phyloP scores from a whole-genome alignment of 2,797 vertebrate genomes.

The Fistularia tabacaria region DNA sequence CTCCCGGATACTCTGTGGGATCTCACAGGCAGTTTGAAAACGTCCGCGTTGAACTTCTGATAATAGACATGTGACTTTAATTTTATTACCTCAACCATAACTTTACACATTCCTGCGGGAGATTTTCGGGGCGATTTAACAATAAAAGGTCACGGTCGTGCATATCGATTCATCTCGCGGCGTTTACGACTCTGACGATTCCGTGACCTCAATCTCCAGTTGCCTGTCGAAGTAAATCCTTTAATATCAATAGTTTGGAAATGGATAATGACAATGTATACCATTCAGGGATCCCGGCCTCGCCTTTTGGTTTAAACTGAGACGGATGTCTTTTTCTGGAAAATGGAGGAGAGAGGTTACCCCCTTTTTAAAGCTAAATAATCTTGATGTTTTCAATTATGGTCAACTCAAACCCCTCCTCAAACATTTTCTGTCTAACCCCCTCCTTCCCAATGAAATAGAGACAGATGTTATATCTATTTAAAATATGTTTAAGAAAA shows the following conservation, averaged over 20 bases:
- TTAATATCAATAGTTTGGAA: background rate
- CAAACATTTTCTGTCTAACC: constrained; percentile 31
- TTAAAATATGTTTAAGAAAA: no score
- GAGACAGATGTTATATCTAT: no score
- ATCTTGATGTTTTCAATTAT: constrained; percentile 33
- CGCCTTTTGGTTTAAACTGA: background rate
- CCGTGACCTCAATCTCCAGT: background rate
- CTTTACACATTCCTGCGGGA: background rate
- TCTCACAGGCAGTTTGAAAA: background rate
- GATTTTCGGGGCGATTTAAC: background rate
- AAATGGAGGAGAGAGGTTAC: background rate
- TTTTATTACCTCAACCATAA: constrained; percentile 3
- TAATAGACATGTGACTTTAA: constrained; percentile 2
- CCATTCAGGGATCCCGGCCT: background rate
- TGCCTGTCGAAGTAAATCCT: background rate
- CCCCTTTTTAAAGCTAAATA: constrained; percentile 16
- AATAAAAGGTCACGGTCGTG: background rate
- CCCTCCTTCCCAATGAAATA: constrained; percentile 28
- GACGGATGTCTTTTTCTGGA: background rate
- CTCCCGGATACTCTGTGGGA: background rate
- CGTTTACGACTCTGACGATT: background rate
- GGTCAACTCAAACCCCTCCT: constrained; percentile 40
- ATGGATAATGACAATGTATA: background rate
- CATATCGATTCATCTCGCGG: background rate
- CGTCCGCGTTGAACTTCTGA: constrained; percentile 3